These are phyloP conservation scores for Drosophila atroscutellata DNA, from an alignment of 2,888 invertebrate species.

Conservation along the genomic window DNA sequence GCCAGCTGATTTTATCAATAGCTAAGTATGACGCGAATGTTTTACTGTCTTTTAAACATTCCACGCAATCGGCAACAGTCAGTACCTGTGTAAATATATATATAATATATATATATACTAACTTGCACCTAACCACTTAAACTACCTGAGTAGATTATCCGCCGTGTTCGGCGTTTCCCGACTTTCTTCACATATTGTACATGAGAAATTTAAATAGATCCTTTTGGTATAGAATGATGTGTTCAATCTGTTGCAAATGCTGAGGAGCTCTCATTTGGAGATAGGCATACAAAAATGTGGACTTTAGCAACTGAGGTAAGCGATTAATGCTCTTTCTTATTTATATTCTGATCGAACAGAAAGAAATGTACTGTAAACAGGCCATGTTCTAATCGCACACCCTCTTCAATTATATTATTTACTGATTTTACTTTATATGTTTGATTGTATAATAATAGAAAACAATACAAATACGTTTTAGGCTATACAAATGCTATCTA, in stretches of 20 bases:
- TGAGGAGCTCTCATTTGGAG: neutral
- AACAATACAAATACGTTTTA: neutral
- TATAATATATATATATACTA: neutral
- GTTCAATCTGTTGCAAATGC: neutral
- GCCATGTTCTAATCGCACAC: neutral
- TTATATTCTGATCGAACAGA: neutral
- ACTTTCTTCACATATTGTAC: neutral
- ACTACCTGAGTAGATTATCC: neutral
- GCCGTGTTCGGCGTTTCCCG: neutral
- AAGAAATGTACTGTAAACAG: neutral
- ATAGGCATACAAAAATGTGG: slow-evolving; percentile 3
- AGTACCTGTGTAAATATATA: neutral
- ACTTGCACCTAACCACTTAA: neutral
- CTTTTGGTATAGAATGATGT: neutral
- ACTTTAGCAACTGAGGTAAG: slow-evolving; percentile 9
- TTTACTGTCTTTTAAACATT: slow-evolving; percentile 8
- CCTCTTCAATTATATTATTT: neutral
- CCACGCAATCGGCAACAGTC: slow-evolving; percentile 10
- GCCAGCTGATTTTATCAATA: slow-evolving; percentile 28
- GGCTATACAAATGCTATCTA: neutral
- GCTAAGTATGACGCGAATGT: slow-evolving; percentile 13
- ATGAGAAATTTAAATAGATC: too few species aligned
- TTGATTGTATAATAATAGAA: neutral
- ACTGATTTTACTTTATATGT: neutral
- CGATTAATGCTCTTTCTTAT: slow-evolving; percentile 21